phyloP scores from a whole-genome alignment of 2,888 invertebrate species.

The Branchellion lobata region DNA sequence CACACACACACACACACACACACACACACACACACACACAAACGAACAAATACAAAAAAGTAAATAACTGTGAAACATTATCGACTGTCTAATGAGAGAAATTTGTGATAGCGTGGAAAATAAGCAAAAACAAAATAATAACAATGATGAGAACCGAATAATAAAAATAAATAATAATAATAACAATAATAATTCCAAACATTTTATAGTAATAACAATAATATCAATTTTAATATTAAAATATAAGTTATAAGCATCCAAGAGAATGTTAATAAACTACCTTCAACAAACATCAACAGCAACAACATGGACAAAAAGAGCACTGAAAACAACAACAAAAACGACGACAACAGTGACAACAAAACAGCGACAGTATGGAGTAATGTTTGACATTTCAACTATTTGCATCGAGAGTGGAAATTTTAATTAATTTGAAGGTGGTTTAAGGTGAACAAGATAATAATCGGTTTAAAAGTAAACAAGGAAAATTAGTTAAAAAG shows the following conservation, averaged over 20 bases:
- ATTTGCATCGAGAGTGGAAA: too few relatives aligned
- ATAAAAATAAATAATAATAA: too few relatives aligned
- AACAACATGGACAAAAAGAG: neutral
- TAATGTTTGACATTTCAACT: too few relatives aligned
- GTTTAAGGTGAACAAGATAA: neutral
- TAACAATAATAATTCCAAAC: too few relatives aligned
- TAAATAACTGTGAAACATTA: too few relatives aligned
- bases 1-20: neutral
- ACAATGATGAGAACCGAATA: too few relatives aligned
- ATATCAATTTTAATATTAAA: neutral
- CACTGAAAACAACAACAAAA: neutral
- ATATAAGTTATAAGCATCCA: too few relatives aligned
- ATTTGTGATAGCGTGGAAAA: neutral
- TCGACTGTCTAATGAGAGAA: too few relatives aligned
- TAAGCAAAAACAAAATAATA: too few relatives aligned
- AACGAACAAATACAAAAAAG: too few relatives aligned
- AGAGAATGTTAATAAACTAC: too few relatives aligned
- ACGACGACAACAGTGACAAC: neutral
- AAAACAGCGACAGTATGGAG: neutral
- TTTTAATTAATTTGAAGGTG: too few relatives aligned
- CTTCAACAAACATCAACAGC: neutral
- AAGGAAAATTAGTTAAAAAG: neutral
- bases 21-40: slow-evolving; percentile 1
- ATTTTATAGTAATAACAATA: neutral
- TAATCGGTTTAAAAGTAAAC: neutral